A percentile compares a stretch with the other conserved stretches of the same genome.
phyloP scores from a whole-genome alignment of 1,140 invertebrate genomes.

The Nymphalis io region DNA sequence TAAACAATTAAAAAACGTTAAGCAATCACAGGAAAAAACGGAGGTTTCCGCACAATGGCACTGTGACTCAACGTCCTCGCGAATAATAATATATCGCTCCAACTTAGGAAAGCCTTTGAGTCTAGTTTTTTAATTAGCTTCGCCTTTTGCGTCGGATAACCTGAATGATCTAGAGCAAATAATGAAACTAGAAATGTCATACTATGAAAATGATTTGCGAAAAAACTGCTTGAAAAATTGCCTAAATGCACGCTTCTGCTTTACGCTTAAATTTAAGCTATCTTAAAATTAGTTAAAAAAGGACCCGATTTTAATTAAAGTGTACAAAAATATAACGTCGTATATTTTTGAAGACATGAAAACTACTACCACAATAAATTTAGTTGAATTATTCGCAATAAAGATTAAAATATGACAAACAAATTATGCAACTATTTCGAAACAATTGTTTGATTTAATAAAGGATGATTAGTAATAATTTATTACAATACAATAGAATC shows the following conservation, averaged over 20 bases:
- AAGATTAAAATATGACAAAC: too few species aligned
- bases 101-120: conserved; percentile 20
- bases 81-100: conserved; percentile 17
- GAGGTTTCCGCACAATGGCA: conserved; percentile 15
- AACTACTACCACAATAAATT: too few species aligned
- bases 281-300: too few species aligned
- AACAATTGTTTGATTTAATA: neutral
- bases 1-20: conserved; percentile 15
- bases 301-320: too few species aligned
- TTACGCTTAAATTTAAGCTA: too few species aligned
- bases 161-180: conserved; percentile 1
- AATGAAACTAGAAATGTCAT: neutral
- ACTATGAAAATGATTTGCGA: too few species aligned
- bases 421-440: too few species aligned
- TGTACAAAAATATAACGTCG: too few species aligned
- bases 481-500: neutral
- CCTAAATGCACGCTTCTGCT: too few species aligned
- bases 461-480: neutral
- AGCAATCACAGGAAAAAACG: conserved; percentile 19
- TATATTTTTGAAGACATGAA: too few species aligned
- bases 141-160: conserved; percentile 3
- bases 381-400: too few species aligned
- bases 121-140: conserved; percentile 26
- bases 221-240: too few species aligned
- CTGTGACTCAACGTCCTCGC: conserved; percentile 25